Conservation (phyloP, 1,140 invertebrate genomes). For the Papilio polyxenes region DNA sequence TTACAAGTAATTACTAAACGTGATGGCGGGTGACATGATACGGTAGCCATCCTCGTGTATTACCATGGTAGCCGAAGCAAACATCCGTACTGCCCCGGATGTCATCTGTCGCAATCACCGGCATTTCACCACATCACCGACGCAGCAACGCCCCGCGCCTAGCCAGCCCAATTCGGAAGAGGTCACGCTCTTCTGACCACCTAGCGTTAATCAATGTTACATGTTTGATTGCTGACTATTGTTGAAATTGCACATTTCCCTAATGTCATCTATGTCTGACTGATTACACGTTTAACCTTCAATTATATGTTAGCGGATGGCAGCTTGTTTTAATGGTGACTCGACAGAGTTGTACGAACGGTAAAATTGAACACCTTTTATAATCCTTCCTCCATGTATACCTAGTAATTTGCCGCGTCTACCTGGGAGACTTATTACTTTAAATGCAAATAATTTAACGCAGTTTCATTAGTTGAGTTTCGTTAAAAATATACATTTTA, state of each 20-base stretch:
- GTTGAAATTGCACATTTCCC: slow-evolving; percentile 60
- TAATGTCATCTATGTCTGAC: slow-evolving; percentile 46
- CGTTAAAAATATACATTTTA: background rate
- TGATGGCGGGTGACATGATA: slow-evolving; percentile 40
- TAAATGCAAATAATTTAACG: background rate
- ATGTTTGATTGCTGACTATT: slow-evolving; percentile 46
- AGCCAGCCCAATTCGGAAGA: slow-evolving; percentile 52
- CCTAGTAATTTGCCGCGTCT: background rate
- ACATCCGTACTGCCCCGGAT: slow-evolving; percentile 70
- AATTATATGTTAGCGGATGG: background rate
- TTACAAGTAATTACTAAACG: background rate
- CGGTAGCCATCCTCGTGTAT: slow-evolving; percentile 56
- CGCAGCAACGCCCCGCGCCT: slow-evolving; percentile 42
- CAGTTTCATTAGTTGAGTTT: background rate
- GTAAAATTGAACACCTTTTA: background rate
- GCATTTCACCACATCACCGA: slow-evolving; percentile 75
- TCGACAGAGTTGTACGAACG: background rate
- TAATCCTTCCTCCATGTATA: background rate
- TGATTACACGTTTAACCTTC: slow-evolving; percentile 7
- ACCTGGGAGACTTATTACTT: background rate
- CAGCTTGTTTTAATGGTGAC: background rate
- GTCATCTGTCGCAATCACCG: slow-evolving; percentile 70
- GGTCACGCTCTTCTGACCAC: slow-evolving; percentile 69
- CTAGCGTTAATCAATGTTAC: slow-evolving; percentile 63
- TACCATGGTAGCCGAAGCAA: slow-evolving; percentile 64